phyloP scores from a whole-genome alignment of 2,797 vertebrate species.

The Gephyroberyx darwinii region DNA sequence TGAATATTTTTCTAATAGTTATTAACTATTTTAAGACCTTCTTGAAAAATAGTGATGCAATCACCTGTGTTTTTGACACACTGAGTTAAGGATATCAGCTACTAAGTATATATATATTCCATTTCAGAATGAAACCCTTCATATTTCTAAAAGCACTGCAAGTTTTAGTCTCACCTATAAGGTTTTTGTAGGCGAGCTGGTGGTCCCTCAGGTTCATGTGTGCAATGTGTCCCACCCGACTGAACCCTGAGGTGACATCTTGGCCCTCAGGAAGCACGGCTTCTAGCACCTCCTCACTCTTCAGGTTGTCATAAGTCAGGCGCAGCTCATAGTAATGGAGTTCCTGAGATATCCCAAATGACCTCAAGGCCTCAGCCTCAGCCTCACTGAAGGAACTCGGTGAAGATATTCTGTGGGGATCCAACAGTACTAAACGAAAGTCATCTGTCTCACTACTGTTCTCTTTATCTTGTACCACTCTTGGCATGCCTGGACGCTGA shows the following conservation, averaged over 20 bases:
- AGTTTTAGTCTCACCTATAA: slow-evolving; percentile 87
- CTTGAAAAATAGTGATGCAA: neutral
- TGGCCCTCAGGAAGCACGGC: slow-evolving; percentile 93
- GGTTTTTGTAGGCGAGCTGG: slow-evolving; percentile 89
- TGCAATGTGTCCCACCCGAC: slow-evolving; percentile 94
- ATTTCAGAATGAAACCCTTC: neutral
- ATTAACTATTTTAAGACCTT: neutral
- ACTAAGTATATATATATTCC: neutral
- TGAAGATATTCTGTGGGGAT: slow-evolving; percentile 82
- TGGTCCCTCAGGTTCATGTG: slow-evolving; percentile 96
- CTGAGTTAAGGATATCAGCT: neutral
- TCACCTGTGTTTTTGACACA: neutral
- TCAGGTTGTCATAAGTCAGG: slow-evolving; percentile 93
- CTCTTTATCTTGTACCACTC: slow-evolving; percentile 84
- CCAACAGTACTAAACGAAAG: slow-evolving; percentile 87
- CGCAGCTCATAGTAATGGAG: slow-evolving; percentile 82
- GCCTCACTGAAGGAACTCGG: slow-evolving; percentile 79
- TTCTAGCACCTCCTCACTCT: slow-evolving; percentile 90
- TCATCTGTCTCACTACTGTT: slow-evolving; percentile 36
- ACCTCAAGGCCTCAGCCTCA: slow-evolving; percentile 82
- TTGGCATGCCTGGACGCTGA: slow-evolving; percentile 87
- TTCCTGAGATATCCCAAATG: slow-evolving; percentile 79
- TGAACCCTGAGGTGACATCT: slow-evolving; percentile 92
- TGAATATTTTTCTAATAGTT: neutral
- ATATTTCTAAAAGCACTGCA: neutral